Evolutionary conservation across 2,113 vertebrate genomes (phyloP).

Genomic region (Nesoenas mayeri): DNA sequence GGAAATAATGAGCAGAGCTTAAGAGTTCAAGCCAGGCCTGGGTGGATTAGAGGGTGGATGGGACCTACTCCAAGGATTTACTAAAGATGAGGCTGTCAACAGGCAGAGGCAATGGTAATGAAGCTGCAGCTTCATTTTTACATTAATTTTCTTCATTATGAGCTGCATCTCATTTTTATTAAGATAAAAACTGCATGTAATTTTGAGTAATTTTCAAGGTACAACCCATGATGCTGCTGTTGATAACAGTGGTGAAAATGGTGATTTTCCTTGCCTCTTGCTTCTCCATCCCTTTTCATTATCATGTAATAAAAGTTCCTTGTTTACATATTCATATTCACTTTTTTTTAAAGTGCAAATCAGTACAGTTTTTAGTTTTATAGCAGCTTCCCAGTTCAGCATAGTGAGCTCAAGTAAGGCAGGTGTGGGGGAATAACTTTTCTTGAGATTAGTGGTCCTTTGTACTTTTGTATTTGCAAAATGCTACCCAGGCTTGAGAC

Average conservation of each 20-base stretch:
- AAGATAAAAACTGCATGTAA: background rate
- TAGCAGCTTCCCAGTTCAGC: background rate
- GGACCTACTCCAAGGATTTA: background rate
- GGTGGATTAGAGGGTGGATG: background rate
- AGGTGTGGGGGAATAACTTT: background rate
- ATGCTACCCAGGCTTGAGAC: background rate
- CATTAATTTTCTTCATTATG: background rate
- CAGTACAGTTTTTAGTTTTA: background rate
- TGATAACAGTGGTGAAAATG: background rate
- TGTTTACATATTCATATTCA: rapidly evolving
- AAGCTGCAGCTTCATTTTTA: background rate
- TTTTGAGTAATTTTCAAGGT: background rate
- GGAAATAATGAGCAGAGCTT: background rate
- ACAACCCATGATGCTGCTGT: background rate
- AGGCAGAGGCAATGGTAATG: background rate
- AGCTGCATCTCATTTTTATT: background rate
- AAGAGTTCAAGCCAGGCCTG: background rate
- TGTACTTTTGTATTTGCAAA: background rate
- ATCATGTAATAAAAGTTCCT: background rate
- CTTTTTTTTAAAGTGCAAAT: background rate
- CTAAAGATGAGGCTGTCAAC: background rate
- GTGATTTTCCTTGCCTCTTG: background rate
- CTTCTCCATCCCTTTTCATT: background rate
- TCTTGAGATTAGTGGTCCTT: background rate
- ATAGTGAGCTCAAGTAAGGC: background rate